A percentile compares a stretch with the other conserved stretches of the same genome.
phyloP scores from a whole-genome alignment of 2,113 vertebrate species.

The Bujurquina vittata region DNA sequence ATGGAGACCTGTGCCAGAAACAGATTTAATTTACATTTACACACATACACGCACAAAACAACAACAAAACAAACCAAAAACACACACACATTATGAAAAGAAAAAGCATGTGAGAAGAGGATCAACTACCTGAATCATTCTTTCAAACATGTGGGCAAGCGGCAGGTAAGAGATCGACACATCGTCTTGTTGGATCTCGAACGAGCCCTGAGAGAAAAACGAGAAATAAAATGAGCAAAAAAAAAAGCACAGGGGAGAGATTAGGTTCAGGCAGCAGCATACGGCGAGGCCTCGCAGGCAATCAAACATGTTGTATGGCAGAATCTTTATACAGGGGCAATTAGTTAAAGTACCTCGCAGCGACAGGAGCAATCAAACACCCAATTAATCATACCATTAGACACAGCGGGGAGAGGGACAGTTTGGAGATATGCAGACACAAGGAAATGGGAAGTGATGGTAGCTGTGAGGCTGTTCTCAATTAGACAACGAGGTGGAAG shows the following conservation, averaged over 20 bases:
- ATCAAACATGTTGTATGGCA: conserved; percentile 54
- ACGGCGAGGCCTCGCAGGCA: conserved; percentile 29
- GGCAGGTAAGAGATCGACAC: conserved; percentile 86
- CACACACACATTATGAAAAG: neutral
- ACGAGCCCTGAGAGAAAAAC: conserved; percentile 74
- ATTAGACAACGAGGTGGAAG: conserved; percentile 74
- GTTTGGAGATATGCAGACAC: conserved; percentile 54
- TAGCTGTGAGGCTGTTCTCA: conserved; percentile 72
- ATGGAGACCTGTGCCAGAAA: conserved; percentile 74
- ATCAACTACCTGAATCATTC: conserved; percentile 81
- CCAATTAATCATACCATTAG: conserved; percentile 76
- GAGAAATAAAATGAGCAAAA: conserved; percentile 50
- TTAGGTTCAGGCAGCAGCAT: conserved; percentile 31
- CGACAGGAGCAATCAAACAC: conserved; percentile 73
- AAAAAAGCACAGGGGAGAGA: conserved; percentile 56
- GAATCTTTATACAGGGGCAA: conserved; percentile 62
- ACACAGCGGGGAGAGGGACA: conserved; percentile 67
- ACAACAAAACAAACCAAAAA: neutral
- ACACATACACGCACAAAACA: neutral
- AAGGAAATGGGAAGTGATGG: conserved; percentile 55
- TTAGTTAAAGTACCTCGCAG: conserved; percentile 70
- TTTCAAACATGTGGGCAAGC: conserved; percentile 85
- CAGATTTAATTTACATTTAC: neutral
- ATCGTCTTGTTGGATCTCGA: conserved; percentile 79
- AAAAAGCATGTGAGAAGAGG: neutral